Base-by-base conservation (phyloP, 2,888 invertebrate genomes). In the Alviniconcha strummeri region DNA sequence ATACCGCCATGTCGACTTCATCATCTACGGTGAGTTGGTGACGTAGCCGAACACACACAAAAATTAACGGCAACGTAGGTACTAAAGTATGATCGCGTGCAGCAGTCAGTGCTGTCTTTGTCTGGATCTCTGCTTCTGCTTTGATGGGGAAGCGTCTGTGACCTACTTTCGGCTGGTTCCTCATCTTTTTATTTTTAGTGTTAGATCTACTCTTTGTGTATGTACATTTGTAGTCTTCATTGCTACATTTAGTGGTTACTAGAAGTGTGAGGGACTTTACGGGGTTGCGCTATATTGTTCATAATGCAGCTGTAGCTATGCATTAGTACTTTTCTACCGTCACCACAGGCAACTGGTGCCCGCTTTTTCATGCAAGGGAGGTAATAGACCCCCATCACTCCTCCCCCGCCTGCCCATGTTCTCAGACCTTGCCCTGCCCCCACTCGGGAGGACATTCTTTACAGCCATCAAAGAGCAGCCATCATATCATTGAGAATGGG, bases 1-100 rank as follows among this genome's bases (percentile, higher is more conserved):
- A 72, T 86, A 83, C 56, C 81, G 84, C 8, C 86, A 85, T 75
- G 85, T 86, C 19, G 88, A 88, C 74, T 87, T 86, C 4, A 52
- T 88, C 54, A 87, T 88, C 75, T 88, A 84, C 74, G 88, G 89
- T 89, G 84, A 80, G 85, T 84, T 69, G 7, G 19, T 15, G 36
- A 36, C 36, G 3, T 36, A 36, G 36, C 36, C 36, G 3, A 36
- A 36, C 36, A 36, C 36, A 36, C 36, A 36, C 36, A 36, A 36
- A 36, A 36, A 36, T 36, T 67, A 8, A 36, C 54, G 15, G 5
- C 17, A 6, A n/a, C 19, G n/a, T 56, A 8, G 15, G 57, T 11
- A 9, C 13, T 57, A 15, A 19, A 5, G 57, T 52, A 52, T 13
- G 3, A 64, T 64, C 9, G 9, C 15, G 64, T 64, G 64, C 64